Evolutionary conservation across 2,113 vertebrate species (phyloP).

Genomic region (Bubo blakistoni): DNA sequence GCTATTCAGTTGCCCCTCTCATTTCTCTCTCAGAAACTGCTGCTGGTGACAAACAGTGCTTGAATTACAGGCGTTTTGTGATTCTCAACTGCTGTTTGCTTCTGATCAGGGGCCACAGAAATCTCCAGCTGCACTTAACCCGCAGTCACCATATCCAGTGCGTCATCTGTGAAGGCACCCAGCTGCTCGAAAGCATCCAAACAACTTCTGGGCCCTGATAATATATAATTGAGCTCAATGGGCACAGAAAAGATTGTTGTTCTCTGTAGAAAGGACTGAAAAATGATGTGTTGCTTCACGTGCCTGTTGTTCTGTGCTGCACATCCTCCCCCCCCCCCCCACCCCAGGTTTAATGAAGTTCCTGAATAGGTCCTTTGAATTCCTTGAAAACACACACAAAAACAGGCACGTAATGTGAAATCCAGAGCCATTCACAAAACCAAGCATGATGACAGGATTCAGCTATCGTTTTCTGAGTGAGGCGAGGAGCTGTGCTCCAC

Average conservation of each 20-base stretch:
- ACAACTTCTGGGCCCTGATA: slow-evolving; percentile 24
- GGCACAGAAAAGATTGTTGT: slow-evolving; percentile 7
- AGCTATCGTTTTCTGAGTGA: background rate
- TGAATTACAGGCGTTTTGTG: slow-evolving; percentile 34
- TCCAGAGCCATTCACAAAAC: background rate
- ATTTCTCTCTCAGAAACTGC: background rate
- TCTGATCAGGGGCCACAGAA: slow-evolving; percentile 37
- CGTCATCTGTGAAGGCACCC: slow-evolving; percentile 25
- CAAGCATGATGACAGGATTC: background rate
- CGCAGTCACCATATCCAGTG: background rate
- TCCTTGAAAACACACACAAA: background rate
- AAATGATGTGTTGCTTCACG: background rate
- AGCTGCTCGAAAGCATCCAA: slow-evolving; percentile 41
- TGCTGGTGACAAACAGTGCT: background rate
- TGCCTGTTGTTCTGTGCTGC: background rate
- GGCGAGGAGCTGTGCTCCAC: background rate
- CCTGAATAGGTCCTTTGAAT: background rate
- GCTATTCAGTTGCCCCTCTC: background rate
- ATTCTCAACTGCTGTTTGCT: background rate
- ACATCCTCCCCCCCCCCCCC: background rate
- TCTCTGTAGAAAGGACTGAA: background rate
- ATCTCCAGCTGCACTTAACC: slow-evolving; percentile 49
- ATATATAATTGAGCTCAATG: slow-evolving; percentile 16
- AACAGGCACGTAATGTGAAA: background rate
- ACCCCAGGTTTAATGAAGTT: background rate